Evolutionary conservation across 2,888 invertebrate genomes (phyloP), one percentile per base, ranked within the genome.

Genomic region (Drosophila neonasuta): DNA sequence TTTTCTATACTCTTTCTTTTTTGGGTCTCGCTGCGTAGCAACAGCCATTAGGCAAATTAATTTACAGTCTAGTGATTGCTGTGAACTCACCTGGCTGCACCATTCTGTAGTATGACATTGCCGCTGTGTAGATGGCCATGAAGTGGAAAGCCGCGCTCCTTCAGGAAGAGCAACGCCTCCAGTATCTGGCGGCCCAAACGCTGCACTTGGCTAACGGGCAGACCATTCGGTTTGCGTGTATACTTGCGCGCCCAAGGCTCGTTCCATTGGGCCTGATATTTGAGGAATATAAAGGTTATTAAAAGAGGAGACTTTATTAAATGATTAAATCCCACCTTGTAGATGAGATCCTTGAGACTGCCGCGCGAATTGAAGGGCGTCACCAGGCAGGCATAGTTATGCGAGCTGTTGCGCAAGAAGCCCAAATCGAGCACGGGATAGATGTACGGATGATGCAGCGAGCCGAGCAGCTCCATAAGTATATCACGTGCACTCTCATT

Each of bases 371-470:
- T 97, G 79, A 96, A 94, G 0, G 97, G 97, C 82, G 96, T 94
- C 4, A 97, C 94, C 29, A 96, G 92, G 62, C 97, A 93, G 30
- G 94, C 95, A 90, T 93, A 93, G 77, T 92, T 93, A 2, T 92
- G 93, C 66, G 93, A 93, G 70, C 80, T 86, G 67, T 85, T 88
- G 74, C 89, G 88, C 90, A 94, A 93, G 88, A 97, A 94, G 86
- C 97, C 97, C 74, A 97, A 92, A 88, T 97, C 97, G 80, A 97
- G 92, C 29, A 97, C 95, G 0, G 97, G 97, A 91, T 96, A 97
- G 75, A 98, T 96, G 90, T 97, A 97, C 0, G 98, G 97, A 91
- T 98, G 97, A 90, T 97, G 97, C 44, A 97, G 92, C 9, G 95
- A 95, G 56, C 96, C 93, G 88, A 97, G 96, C 75, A 97, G 92